Evolutionary conservation across 2,113 vertebrate genomes (phyloP), one percentile per base, ranked within the genome.

Genomic region (Perca schrenkii): DNA sequence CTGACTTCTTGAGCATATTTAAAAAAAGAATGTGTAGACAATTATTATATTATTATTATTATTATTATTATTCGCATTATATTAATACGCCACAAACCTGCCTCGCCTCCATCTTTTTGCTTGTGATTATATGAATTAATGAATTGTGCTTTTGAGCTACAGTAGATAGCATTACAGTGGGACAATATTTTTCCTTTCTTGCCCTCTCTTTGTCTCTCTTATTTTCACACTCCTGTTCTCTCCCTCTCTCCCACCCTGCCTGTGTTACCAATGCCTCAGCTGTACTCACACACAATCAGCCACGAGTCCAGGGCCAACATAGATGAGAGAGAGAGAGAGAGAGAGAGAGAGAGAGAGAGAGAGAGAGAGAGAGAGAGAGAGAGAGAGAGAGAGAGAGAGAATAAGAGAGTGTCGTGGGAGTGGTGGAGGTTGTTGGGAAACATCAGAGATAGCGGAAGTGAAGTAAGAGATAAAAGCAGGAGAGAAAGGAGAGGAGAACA

Each of bases 401-500:
- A n/a, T n/a, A n/a, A n/a, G n/a, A n/a, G n/a, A n/a, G n/a, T 25
- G 40, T 17, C 16, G 28, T 36, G 13, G 70, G 63, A 58, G 74
- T 43, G 67, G 46, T 61, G 70, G 65, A 84, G 65, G 77, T 78
- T 88, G 74, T 63, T 76, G 86, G 83, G 83, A 72, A 79, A 86
- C 77, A 91, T 88, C 75, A 88, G 68, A 90, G 79, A 86, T 67
- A 78, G 64, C 25, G 34, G 77, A 89, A 88, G 82, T 77, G 76
- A 78, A 80, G 83, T 68, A 80, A 85, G 57, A 82, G 84, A 82
- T 87, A 85, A 84, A 91, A 91, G 69, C 76, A 80, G 22, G 52
- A 66, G 58, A 86, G 61, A 83, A 80, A 79, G 60, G 56, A 17
- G 63, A 25, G 4, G 17, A 64, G 58, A 68, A 75, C 11, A 67